Base-by-base conservation (phyloP, 2,888 invertebrate genomes). In the Meandrusa payeni region DNA sequence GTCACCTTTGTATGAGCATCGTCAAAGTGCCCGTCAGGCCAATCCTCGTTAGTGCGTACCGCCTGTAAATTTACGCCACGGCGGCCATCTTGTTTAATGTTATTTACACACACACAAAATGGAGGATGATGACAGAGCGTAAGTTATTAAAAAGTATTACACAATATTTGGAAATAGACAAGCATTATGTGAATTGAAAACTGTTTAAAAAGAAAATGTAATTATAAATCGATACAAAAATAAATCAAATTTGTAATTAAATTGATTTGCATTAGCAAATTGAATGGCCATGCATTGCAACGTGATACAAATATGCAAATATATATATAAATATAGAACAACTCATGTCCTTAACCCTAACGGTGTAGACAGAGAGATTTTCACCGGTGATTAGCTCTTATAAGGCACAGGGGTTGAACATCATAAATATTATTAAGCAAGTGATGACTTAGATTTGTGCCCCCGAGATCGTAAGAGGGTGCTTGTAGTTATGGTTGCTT, bases 1-100 rank as follows among this genome's bases (percentile, higher is more conserved):
- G 59, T 87, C 85, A 87, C 86, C 86, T 87, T 85, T 34, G 85
- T 82, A 61, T 83, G 81, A 61, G 73, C 73, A 75, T 86, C 86
- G 70, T 85, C 86, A 72, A 64, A 74, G 61, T 67, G 74, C 69
- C 79, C 81, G 68, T 79, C 82, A 62, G 79, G 77, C 74, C 78
- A 77, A 70, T 78, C 83, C 62, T 64, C 81, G 76, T 80, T 83
- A 86, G 76, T 74, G 73, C 68, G 65, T 64, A 68, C 57, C 64
- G 69, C 70, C 85, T 81, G 82, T 61, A 79, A 80, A 66, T 63
- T 67, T 59, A 69, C 61, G 66, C 57, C 65, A 64, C 61, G 65
- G 62, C 78, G 65, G 70, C 76, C 76, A 73, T 73, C 55, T 75
- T 81, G 78, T 72, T 61, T 67, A 72, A 64, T 69, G 73, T 82